Evolutionary conservation across 2,888 invertebrate genomes (phyloP).

Genomic region (Archaeoteleia sp.): DNA sequence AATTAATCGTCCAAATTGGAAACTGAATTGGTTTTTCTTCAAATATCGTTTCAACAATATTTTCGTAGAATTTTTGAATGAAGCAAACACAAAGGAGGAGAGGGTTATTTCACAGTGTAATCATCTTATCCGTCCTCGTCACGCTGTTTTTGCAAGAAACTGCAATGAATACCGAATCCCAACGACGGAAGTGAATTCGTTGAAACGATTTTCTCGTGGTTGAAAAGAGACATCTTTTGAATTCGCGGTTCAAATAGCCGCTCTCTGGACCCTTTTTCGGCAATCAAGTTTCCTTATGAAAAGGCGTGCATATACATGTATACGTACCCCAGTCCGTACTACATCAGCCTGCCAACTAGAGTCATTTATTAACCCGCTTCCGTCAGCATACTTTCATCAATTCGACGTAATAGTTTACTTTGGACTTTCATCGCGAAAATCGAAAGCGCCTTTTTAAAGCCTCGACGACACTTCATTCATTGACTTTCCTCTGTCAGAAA

Average conservation of each 20-base stretch:
- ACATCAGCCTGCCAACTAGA: constrained; percentile 6
- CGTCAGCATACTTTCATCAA: constrained; percentile 31
- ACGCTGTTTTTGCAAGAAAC: constrained; percentile 28
- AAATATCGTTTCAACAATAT: constrained; percentile 15
- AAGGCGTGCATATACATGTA: constrained; percentile 29
- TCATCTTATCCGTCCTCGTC: constrained; percentile 43
- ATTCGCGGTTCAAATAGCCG: constrained; percentile 23
- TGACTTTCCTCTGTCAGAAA: no score
- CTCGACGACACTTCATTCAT: no score
- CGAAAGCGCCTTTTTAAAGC: constrained; percentile 29
- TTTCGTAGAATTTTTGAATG: constrained; percentile 21
- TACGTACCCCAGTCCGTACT: constrained; percentile 5
- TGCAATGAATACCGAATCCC: constrained; percentile 27
- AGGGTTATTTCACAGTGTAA: constrained; percentile 36
- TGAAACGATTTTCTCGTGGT: constrained; percentile 30
- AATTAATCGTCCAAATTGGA: background rate
- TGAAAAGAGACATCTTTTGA: constrained; percentile 48
- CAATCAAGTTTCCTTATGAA: constrained; percentile 43
- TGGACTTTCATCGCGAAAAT: constrained; percentile 21
- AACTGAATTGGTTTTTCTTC: constrained; percentile 17
- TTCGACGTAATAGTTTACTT: constrained; percentile 23
- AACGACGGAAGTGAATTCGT: constrained; percentile 39
- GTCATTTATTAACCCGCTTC: constrained; percentile 39
- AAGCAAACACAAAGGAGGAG: constrained; percentile 7
- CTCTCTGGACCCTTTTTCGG: constrained; percentile 18